These are phyloP conservation scores for Diabrotica undecimpunctata DNA, from an alignment of 1,140 invertebrate species.

Conservation along the genomic window DNA sequence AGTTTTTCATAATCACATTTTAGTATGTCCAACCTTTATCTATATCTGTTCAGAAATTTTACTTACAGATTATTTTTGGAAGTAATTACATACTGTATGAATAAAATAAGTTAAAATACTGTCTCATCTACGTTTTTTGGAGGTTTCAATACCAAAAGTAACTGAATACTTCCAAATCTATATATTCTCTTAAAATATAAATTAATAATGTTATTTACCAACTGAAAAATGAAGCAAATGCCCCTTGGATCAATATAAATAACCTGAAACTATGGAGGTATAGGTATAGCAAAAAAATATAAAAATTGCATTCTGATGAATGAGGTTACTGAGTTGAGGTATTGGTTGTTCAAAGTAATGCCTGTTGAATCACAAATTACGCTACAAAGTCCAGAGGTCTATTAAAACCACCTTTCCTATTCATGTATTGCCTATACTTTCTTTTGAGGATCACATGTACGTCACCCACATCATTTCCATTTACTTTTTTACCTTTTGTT, in stretches of 20 bases:
- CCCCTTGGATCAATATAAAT: neutral
- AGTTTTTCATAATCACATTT: no score
- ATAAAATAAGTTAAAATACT: no score
- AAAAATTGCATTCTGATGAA: neutral
- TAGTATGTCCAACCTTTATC: no score
- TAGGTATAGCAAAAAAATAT: neutral
- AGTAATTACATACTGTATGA: no score
- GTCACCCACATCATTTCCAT: slow-evolving; percentile 86
- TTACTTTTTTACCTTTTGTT: slow-evolving; percentile 93
- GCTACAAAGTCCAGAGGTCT: slow-evolving; percentile 94
- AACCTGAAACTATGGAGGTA: slow-evolving; percentile 14
- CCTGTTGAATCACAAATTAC: slow-evolving; percentile 46
- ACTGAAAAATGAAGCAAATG: no score
- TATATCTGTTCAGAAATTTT: no score
- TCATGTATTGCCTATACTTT: slow-evolving; percentile 99
- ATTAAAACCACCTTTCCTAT: slow-evolving; percentile 98
- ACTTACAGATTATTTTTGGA: no score
- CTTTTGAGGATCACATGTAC: slow-evolving; percentile 95
- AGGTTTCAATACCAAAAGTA: no score
- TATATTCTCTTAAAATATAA: no score
- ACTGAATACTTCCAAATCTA: no score
- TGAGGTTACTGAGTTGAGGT: slow-evolving; percentile 27
- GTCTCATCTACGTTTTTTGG: no score
- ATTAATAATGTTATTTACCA: no score
- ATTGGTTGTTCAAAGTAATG: slow-evolving; percentile 32